Evolutionary conservation across 2,888 invertebrate species (phyloP), one percentile per base, ranked within the genome.

Genomic region (Acanthopleura granulata): DNA sequence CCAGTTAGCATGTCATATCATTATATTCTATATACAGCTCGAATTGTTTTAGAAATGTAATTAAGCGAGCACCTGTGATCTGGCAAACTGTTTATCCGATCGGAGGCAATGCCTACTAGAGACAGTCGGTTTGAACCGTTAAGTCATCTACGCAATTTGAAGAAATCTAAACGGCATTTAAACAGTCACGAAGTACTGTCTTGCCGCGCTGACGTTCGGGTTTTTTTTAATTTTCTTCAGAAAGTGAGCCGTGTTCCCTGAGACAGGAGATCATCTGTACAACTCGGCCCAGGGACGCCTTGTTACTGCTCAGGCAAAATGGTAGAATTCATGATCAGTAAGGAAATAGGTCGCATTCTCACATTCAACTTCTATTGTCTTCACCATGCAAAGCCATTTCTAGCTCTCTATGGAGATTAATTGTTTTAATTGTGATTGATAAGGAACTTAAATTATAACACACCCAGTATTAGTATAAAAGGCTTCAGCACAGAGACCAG

Each of bases 81-180:
- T 1, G 57, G 12, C 12, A 57, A 22, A 57, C 40, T 57, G 22
- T 57, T 57, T 57, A 57, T 12, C 57, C 57, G 57, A 57, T 57
- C 57, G 22, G 57, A 12, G n/a, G 18, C 3, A 57, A 57, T 18
- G 57, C 12, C 22, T 57, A 12, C n/a, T 18, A 12, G 22, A 57
- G 57, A 57, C 22, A 22, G n/a, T 22, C 57, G 22, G 57, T 18
- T 57, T 57, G 22, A 27, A 27, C 16, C 3, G 16, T 27, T 66
- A 27, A 66, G 66, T 66, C 29, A 22, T 66, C 66, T 27, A 27
- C 29, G 29, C 66, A 25, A 66, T 27, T 66, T 66, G 16, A 9
- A 66, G 66, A 66, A 66, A 66, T 66, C 66, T 66, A 27, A 15
- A 16, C 66, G 66, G 66, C 66, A 66, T 66, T 66, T 66, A 66